Percentiles rank a stretch among this genome's conserved stretches.
Evolutionary conservation across 2,888 invertebrate species (phyloP).

Genomic region (Crematogaster levior): DNA sequence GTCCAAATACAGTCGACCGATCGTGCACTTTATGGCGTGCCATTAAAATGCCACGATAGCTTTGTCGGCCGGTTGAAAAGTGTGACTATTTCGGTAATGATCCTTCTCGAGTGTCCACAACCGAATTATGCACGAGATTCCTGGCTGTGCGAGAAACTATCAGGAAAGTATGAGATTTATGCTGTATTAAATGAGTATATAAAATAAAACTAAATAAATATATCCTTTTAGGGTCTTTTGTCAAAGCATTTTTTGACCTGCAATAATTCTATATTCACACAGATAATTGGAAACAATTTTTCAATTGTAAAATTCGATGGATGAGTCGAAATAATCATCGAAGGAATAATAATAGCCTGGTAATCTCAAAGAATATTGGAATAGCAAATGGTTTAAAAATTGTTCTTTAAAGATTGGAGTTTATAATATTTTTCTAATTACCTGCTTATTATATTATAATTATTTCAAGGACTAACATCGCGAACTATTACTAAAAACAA

Average conservation of each 20-base stretch:
- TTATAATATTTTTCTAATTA: background rate
- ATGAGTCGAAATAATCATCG: background rate
- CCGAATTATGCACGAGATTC: conserved; percentile 10
- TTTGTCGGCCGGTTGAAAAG: background rate
- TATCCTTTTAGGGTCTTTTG: background rate
- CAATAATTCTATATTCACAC: background rate
- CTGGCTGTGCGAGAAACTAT: background rate
- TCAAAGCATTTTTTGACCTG: background rate
- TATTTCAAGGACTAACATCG: background rate
- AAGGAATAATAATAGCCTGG: background rate
- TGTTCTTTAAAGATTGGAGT: background rate
- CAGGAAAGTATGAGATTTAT: background rate
- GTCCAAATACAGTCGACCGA: conserved; percentile 56
- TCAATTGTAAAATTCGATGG: background rate
- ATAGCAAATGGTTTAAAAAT: background rate
- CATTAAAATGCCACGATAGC: conserved; percentile 38
- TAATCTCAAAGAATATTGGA: background rate
- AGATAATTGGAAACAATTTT: background rate
- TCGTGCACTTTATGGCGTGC: conserved; percentile 32
- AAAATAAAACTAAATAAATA: background rate
- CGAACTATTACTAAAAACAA: background rate
- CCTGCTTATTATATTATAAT: too few species aligned
- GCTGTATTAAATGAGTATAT: background rate
- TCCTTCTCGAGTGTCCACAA: background rate
- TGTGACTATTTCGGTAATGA: conserved; percentile 30